Evolutionary conservation across 1,140 invertebrate species (phyloP), one percentile per base, ranked within the genome.

Genomic region (Mactra quadrangularis): DNA sequence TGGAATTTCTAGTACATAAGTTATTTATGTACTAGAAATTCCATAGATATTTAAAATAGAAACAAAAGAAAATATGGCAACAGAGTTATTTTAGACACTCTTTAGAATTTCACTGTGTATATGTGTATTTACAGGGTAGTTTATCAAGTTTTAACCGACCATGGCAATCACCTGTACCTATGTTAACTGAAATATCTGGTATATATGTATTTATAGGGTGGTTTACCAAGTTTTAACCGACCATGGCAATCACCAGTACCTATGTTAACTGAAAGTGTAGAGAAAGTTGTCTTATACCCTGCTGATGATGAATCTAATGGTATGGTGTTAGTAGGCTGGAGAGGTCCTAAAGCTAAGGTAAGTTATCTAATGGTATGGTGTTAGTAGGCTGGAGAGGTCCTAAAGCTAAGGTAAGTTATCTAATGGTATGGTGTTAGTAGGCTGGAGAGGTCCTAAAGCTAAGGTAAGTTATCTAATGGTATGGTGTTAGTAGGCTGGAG

Each of bases 261-360:
- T 0, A 94, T 95, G 0, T 91, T 96, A 17, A 86, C 90, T 62
- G 85, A 94, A 88, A 93, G 94, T 85, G 93, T 96, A 0, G 88
- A 91, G 47, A 84, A 92, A 53, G 84, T 92, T 82, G 88, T 95
- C 25, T 93, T 94, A 76, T 98, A 97, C 94, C 96, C 97, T 0
- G 95, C 96, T 57, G 97, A 98, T 91, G 96, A 97, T 74, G 97
- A 97, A 91, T 95, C 96, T 79, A 96, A 96, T 93, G 97, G 97
- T 31, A 93, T 97, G 86, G 96, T 98, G 29, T 93, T 94, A 78
- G 94, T 97, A 82, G 96, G 95, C 0, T 98, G 97, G 96, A 93
- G 97, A 85, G 97, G 97, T n/a, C 96, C 97, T 0, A 33, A 66
- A n/a, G 92, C 89, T 9, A 90, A 90, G 78, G 93, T 93, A 82